phyloP scores from a whole-genome alignment of 1,140 invertebrate genomes.

The Pteromalus puparum region DNA sequence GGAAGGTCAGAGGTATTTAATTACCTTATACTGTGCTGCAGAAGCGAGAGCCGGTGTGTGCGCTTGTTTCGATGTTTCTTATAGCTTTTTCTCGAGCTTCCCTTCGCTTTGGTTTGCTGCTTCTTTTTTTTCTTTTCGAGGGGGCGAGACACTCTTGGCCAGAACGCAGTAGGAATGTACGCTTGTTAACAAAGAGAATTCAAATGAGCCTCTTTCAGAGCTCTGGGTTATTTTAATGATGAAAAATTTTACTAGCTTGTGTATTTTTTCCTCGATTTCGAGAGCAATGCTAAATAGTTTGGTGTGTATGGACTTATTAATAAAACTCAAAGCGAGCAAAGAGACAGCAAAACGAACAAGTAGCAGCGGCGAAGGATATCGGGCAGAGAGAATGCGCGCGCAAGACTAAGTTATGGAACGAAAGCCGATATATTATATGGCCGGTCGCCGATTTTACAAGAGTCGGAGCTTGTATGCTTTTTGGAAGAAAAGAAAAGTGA shows the following conservation, averaged over 20 bases:
- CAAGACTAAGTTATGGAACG: slow-evolving; percentile 42
- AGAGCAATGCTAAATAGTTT: neutral
- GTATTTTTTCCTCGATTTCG: neutral
- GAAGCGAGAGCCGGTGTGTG: slow-evolving; percentile 45
- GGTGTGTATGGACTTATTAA: neutral
- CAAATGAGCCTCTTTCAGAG: neutral
- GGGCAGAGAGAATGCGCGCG: neutral
- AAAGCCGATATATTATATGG: slow-evolving; percentile 61
- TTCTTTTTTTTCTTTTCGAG: neutral
- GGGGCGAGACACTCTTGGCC: neutral
- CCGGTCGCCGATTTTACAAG: slow-evolving; percentile 54
- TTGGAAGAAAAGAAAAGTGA: slow-evolving; percentile 51
- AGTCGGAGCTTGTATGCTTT: slow-evolving; percentile 53
- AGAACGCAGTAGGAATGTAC: slow-evolving; percentile 51
- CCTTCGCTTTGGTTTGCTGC: slow-evolving; percentile 25
- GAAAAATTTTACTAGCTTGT: slow-evolving; percentile 5
- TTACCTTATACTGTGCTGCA: slow-evolving; percentile 61
- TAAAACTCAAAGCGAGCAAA: neutral
- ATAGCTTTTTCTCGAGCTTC: slow-evolving; percentile 48
- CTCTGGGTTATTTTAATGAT: slow-evolving; percentile 49
- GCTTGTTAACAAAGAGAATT: slow-evolving; percentile 54
- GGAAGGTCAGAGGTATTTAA: slow-evolving; percentile 72
- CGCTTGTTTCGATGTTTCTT: slow-evolving; percentile 51
- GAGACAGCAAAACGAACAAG: neutral
- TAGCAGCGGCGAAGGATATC: neutral